Base-by-base conservation (phyloP, 2,797 vertebrate species). In the Acridotheres tristis region DNA sequence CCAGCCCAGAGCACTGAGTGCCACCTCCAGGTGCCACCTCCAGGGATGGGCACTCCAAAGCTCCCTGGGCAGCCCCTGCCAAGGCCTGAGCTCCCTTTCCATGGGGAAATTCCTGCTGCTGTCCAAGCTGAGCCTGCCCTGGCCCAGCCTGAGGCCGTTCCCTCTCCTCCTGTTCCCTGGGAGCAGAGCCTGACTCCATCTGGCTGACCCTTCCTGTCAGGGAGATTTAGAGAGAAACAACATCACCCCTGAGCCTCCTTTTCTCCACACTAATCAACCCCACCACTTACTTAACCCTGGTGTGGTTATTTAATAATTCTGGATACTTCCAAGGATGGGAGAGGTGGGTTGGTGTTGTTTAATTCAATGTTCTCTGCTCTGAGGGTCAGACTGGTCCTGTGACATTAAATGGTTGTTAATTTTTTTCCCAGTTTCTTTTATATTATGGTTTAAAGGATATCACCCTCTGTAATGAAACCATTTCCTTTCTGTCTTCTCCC, bases 111-210 rank as follows among this genome's bases (percentile, higher is more conserved):
- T 76, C 2, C 36, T 76, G 3, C 57, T 82, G 23, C 1, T 38
- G 32, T 0, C 57, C 48, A 1, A 8, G 2, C 55, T 43, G 43
- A 43, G 1, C 43, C 43, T 69, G 3, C 20, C 20, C 57, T 82
- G 57, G 57, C 27, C 0, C 71, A 75, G 27, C 13, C 0, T 25
- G 27, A 76, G 4, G 23, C 1, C 0, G 0, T 68, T 48, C 1
- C 57, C 16, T 62, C 43, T 68, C 0, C 4, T 69, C 57, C 32
- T 43, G 55, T 38, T 12, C 14, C 48, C 30, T 51, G 87, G 13
- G 1, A 63, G 15, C 30, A 77, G 17, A 65, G 29, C 30, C n/a
- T 0, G 5, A 57, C 19, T 0, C 27, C 43, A 17, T 2, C 21
- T 1, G 27, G 7, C 25, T 83, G 2, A 0, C 7, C 15, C 5